phyloP scores from a whole-genome alignment of 2,113 vertebrate species.

The Anolis carolinensis region DNA sequence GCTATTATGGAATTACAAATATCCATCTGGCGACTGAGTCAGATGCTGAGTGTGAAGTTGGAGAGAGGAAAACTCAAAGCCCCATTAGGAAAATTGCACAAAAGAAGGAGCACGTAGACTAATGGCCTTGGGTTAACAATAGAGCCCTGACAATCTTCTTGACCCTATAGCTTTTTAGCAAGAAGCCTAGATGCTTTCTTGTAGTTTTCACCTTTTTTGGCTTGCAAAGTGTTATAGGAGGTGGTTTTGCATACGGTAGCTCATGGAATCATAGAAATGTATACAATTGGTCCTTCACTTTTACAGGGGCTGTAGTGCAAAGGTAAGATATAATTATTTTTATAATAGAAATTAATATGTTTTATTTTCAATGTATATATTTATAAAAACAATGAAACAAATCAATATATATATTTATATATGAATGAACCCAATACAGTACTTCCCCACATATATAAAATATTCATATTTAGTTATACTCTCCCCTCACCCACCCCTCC shows the following conservation, averaged over 20 bases:
- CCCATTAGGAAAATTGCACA: neutral
- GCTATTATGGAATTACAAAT: neutral
- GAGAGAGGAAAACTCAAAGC: neutral
- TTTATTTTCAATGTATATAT: too few species aligned
- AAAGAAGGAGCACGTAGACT: neutral
- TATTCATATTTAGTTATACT: too few species aligned
- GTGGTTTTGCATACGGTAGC: neutral
- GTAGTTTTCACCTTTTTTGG: neutral
- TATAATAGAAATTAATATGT: too few species aligned
- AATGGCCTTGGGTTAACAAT: neutral
- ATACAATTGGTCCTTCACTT: too few species aligned
- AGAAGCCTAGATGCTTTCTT: neutral
- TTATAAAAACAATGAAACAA: too few species aligned
- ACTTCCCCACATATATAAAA: too few species aligned
- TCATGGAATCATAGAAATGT: too few species aligned
- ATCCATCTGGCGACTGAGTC: neutral
- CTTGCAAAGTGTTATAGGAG: neutral
- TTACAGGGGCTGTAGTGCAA: too few species aligned
- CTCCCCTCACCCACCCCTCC: too few species aligned
- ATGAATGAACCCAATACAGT: too few species aligned
- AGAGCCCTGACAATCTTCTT: neutral
- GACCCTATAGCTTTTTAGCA: neutral
- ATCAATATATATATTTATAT: too few species aligned
- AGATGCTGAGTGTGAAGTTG: neutral
- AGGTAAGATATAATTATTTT: too few species aligned